Evolutionary conservation across 2,113 vertebrate species (phyloP).

Genomic region (Perca schrenkii): DNA sequence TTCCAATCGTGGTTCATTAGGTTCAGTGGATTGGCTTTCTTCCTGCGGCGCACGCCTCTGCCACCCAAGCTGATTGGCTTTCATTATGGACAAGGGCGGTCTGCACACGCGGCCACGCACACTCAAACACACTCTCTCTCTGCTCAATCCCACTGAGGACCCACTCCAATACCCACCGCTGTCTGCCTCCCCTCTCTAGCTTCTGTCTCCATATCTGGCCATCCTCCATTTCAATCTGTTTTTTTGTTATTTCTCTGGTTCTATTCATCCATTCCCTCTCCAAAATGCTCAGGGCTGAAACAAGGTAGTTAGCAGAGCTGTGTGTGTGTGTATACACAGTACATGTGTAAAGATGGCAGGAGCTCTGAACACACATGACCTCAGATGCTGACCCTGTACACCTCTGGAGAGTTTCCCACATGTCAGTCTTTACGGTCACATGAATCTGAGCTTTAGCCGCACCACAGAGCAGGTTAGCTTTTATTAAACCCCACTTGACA

Average conservation of each 20-base stretch:
- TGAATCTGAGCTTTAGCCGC: conserved; percentile 34
- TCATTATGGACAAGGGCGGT: conserved; percentile 72
- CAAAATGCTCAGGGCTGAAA: conserved; percentile 49
- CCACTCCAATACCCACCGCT: conserved; percentile 61
- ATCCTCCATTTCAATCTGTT: conserved; percentile 62
- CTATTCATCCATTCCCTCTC: conserved; percentile 54
- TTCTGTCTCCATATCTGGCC: conserved; percentile 59
- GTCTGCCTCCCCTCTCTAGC: conserved; percentile 44
- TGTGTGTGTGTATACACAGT: conserved; percentile 18
- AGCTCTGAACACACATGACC: conserved; percentile 15
- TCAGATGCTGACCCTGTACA: conserved; percentile 16
- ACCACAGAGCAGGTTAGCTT: conserved; percentile 40
- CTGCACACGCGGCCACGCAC: conserved; percentile 2
- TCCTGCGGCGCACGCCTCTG: conserved; percentile 65
- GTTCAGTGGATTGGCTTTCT: conserved; percentile 76
- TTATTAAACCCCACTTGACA: conserved; percentile 73
- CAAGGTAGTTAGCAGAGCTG: conserved; percentile 40
- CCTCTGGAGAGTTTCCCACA: conserved; percentile 13
- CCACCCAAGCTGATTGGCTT: conserved; percentile 79
- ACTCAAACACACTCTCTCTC: conserved; percentile 6
- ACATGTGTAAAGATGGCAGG: conserved; percentile 21
- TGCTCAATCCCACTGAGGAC: conserved; percentile 51
- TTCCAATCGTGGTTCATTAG: conserved; percentile 81
- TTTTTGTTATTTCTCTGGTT: conserved; percentile 38
- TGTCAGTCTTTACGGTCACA: conserved; percentile 18